Conservation (phyloP, 2,797 vertebrate genomes). For the Picus viridis region DNA sequence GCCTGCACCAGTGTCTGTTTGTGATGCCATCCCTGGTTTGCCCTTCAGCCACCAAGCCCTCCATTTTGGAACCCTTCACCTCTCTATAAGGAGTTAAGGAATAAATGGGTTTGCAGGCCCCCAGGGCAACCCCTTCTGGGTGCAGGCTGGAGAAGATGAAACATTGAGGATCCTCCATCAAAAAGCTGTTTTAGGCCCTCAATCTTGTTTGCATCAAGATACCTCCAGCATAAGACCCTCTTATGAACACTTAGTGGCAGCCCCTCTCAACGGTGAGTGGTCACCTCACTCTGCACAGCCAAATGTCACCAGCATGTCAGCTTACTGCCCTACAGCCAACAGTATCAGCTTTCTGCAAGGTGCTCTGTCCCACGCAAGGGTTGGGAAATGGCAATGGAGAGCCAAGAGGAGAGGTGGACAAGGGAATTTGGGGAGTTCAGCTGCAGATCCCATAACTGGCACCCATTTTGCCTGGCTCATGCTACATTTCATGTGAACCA, state of each 20-base stretch:
- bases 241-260: background rate
- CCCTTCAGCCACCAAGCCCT: background rate
- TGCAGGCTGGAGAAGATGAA: background rate
- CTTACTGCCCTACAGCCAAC: accelerated
- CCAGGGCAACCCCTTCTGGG: background rate
- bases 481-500: background rate
- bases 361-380: too few species aligned
- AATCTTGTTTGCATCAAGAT: background rate
- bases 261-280: background rate
- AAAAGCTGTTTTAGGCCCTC: background rate
- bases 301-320: background rate
- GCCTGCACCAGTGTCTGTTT: too few species aligned
- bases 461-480: background rate
- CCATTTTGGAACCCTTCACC: background rate
- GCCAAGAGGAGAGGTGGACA: background rate
- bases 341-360: background rate
- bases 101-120: background rate
- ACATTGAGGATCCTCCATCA: background rate
- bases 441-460: background rate
- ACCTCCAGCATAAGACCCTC: background rate
- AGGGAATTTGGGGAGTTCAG: background rate
- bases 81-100: background rate
- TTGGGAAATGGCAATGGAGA: background rate
- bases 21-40: background rate
- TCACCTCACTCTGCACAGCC: too few species aligned